Evolutionary conservation across 2,797 vertebrate species (phyloP), one percentile per base, ranked within the genome.

Genomic region (Hybognathus amarus): DNA sequence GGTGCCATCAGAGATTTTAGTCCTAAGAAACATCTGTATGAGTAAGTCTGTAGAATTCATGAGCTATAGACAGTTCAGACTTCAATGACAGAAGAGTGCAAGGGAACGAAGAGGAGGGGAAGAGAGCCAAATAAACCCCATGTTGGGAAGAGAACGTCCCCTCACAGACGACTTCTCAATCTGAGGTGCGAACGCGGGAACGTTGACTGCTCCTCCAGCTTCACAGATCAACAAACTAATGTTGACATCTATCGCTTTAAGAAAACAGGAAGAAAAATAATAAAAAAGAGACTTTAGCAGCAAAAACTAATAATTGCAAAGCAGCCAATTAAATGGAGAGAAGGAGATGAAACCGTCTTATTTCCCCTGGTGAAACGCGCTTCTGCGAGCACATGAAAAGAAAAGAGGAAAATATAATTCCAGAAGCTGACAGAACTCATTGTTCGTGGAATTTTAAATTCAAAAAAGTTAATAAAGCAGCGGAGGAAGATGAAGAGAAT

Each of bases 221-320:
- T 56, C 70, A 54, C 84, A 76, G 36, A 77, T 74, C 81, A 71
- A 87, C 61, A 56, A 81, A 85, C 75, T 78, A 54, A 59, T 76
- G 85, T 88, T 83, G 80, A 75, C 70, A 79, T 93, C 94, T 95
- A 95, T 95, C 95, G 95, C 97, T 98, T 98, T 98, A 97, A 98
- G 96, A 97, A 98, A 98, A 98, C 97, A 97, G 96, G 96, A 96
- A 96, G 96, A 96, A 96, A 95, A 96, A 96, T 96, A 95, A 95
- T 52, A 59, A 61, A 95, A 95, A 97, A 98, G 97, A 97, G 96
- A 97, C 95, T 98, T 98, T 97, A 97, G 97, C 96, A 96, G 97
- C 96, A 98, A 98, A 98, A 99, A 97, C 98, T 99, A 99, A 99
- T 99, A 99, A 99, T 99, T 99, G 98, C 97, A 98, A 98, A 98